Conservation (phyloP, 2,888 invertebrate species). For the Oeneis ivallda region DNA sequence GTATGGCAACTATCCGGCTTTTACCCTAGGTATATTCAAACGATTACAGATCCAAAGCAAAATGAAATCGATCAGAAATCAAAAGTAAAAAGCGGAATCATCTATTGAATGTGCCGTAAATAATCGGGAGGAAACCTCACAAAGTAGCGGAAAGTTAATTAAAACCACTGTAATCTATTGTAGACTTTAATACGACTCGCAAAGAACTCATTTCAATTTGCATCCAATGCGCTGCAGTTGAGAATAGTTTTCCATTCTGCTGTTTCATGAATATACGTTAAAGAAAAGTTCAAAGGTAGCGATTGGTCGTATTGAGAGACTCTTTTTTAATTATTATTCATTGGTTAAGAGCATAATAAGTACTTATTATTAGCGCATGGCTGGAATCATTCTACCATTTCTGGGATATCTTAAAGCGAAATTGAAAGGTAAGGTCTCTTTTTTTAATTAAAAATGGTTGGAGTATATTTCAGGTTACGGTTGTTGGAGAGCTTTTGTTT, state of each 20-base stretch:
- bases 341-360: not conserved
- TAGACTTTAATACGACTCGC: conserved; percentile 11
- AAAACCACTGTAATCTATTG: conserved; percentile 17
- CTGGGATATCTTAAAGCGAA: too few relatives aligned
- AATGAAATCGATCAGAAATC: conserved; percentile 18
- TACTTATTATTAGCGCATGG: not conserved
- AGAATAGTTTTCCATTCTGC: conserved; percentile 23
- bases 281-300: conserved; percentile 22
- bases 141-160: conserved; percentile 29
- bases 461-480: too few relatives aligned
- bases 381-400: not conserved
- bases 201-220: conserved; percentile 19
- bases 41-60: conserved; percentile 39
- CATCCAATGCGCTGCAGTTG: conserved; percentile 16
- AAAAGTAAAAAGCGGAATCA: conserved; percentile 17
- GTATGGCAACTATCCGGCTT: too few relatives aligned
- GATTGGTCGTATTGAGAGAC: conserved; percentile 5
- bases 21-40: too few relatives aligned
- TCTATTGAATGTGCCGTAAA: conserved; percentile 28
- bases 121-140: conserved; percentile 26
- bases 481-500: too few relatives aligned
- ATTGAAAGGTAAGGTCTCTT: too few relatives aligned
- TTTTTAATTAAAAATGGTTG: too few relatives aligned
- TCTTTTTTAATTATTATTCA: conserved; percentile 6
- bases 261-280: conserved; percentile 18